Evolutionary conservation across 2,888 invertebrate genomes (phyloP), one percentile per base, ranked within the genome.

Genomic region (Iselma pallidipennis): DNA sequence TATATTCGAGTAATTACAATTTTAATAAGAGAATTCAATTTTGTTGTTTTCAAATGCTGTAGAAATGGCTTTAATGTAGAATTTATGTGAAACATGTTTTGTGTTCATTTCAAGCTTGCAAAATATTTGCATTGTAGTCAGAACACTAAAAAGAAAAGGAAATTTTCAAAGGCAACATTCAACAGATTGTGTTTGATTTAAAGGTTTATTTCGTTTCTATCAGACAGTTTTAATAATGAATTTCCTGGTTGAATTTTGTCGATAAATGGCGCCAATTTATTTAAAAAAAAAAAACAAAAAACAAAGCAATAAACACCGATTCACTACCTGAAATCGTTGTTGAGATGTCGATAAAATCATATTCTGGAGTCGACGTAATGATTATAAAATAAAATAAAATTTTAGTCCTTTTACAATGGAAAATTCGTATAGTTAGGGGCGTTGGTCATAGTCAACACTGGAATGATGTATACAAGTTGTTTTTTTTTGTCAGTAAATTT

Each of bases 301-400:
- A 37, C 16, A 37, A 45, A 5, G n/a, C 12, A 1, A 21, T 23
- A 45, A 0, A 45, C 0, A 9, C 5, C 21, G 12, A 45, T 19
- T 37, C 37, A 45, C 23, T 63, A 63, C 59, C 59, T 59, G 59
- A 16, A 53, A 54, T 42, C n/a, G 59, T 33, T 54, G 59, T 28
- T 53, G 54, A 54, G 48, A 63, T 56, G 55, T 59, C 61, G 54
- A 61, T 61, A 61, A 45, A 52, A 33, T 58, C 58, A 63, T 58
- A 31, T 54, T 59, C 54, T 42, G 33, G 45, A 62, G 42, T 57
- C 23, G 57, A 23, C 45, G 23, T 45, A 23, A 4, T 45, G 45
- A n/a, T 45, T 45, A 28, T 28, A 28, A 28, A 28, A 28, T 28
- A 28, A 28, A 28, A 5, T 28, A 28, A 28, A 6, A 28, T 28